Conservation (phyloP, 2,888 invertebrate species). For the Stramonita haemastoma region DNA sequence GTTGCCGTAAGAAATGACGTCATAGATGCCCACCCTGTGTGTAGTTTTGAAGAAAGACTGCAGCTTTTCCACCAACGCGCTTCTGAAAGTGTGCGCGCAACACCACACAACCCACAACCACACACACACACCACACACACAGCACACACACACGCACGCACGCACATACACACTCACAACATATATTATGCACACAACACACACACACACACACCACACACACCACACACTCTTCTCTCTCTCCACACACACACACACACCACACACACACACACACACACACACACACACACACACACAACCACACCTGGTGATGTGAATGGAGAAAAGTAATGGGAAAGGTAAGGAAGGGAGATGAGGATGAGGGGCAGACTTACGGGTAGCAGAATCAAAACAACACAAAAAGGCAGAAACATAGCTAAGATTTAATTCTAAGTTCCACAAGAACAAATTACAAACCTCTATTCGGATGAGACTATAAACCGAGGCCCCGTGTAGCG, state of each 20-base stretch:
- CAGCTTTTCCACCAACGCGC: not conserved
- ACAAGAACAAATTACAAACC: too few species aligned
- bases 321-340: too few species aligned
- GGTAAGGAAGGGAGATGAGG: too few species aligned
- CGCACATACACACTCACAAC: not conserved
- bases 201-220: constrained; percentile 16
- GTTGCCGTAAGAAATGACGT: constrained; percentile 24
- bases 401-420: too few species aligned
- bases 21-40: constrained; percentile 42
- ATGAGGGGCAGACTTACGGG: too few species aligned
- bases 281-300: constrained; percentile 12
- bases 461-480: too few species aligned
- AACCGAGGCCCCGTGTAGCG: too few species aligned
- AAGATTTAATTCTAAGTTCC: too few species aligned
- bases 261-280: constrained; percentile 15
- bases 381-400: too few species aligned
- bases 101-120: not conserved
- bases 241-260: constrained; percentile 15
- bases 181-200: constrained; percentile 3
- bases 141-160: not conserved
- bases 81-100: not conserved
- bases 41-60: constrained; percentile 25
- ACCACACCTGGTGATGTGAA: too few species aligned
- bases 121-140: not conserved
- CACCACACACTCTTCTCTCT: too few species aligned